Evolutionary conservation across 2,797 vertebrate species (phyloP), one percentile per base, ranked within the genome.

Genomic region (Bradypus variegatus): DNA sequence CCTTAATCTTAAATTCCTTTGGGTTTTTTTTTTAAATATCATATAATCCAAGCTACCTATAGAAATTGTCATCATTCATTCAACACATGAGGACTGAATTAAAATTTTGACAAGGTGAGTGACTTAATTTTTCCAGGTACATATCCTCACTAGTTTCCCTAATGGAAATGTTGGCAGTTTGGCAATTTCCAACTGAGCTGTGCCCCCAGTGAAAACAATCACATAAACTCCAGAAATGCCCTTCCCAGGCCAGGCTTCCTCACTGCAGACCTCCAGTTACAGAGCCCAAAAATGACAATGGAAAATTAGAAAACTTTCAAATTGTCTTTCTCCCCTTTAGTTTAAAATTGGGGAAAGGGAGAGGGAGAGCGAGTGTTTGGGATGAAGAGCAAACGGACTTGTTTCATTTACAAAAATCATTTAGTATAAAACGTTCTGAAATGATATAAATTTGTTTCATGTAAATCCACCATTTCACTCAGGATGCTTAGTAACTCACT

Each of bases 1-100:
- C 81, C 78, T 91, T 86, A 86, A 69, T 65, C 69, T 86, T 88
- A 93, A 94, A 86, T 94, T 82, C 27, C 60, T 93, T 88, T 94
- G 79, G 29, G 62, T 33, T 23, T 58, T 21, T 23, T 58, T 58
- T 84, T 88, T 93, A 93, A 94, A 86, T 78, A 87, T 87, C 83
- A 75, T 76, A 67, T 70, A 89, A 86, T 11, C 55, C 64, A 78
- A 93, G 10, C 55, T 89, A 86, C 93, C 90, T 89, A 91, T 12
- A 55, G 76, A 88, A 38, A 14, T 64, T 86, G 86, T 90, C 73
- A 64, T 86, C 81, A 76, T 50, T 94, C 93, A 67, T 21, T 94
- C 50, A 92, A 18, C 82, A 79, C 62, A 79, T 75, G 67, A 94
- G 38, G 25, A 87, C 48, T 89, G 31, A 92, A 80, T 78, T 81